Base-by-base conservation (phyloP, 2,113 vertebrate genomes). In the Heterotilapia buettikoferi region DNA sequence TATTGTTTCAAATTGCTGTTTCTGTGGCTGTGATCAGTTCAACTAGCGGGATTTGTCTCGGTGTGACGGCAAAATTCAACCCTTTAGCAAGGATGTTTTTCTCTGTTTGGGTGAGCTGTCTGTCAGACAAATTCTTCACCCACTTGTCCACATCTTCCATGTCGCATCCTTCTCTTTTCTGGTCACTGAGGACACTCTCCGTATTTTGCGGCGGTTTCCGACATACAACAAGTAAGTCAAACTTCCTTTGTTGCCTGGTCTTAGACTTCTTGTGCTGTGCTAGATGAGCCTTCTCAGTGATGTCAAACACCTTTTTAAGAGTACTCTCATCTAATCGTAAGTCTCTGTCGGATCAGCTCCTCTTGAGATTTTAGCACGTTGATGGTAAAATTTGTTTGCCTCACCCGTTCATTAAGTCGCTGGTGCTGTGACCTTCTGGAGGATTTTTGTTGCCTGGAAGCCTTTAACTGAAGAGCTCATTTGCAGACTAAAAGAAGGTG, bases 31-130 rank as follows among this genome's bases (percentile, higher is more conserved):
- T 54, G 11, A 54, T 54, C 2, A 54, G 53, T 0, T 54, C n/a
- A 6, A 24, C 53, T 54, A 24, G 53, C 0, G 11, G 2, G n/a
- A 24, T 2, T 24, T 54, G 53, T 54, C 1, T 54, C 0, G 0
- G 53, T 0, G 6, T 54, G 53, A 24, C n/a, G 24, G n/a, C n/a
- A 54, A 54, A 54, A 54, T 54, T 12, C n/a, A 54, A 54, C n/a
- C 53, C 53, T 56, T 56, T 24, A 24, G 21, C 10, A 24, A 56
- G 11, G 53, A 56, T 56, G 53, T 56, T 56, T 56, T 56, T 56
- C 53, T 56, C n/a, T 24, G 11, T 56, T 56, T 56, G 11, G 6
- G 11, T 13, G 21, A 56, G 1, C 53, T 56, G 53, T 56, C 6
- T 56, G 6, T 24, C 53, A 56, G 21, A 56, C 53, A 56, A 24